These are phyloP conservation scores for Drosophila seguyi DNA, from an alignment of 1,140 invertebrate species.

Conservation along the genomic window DNA sequence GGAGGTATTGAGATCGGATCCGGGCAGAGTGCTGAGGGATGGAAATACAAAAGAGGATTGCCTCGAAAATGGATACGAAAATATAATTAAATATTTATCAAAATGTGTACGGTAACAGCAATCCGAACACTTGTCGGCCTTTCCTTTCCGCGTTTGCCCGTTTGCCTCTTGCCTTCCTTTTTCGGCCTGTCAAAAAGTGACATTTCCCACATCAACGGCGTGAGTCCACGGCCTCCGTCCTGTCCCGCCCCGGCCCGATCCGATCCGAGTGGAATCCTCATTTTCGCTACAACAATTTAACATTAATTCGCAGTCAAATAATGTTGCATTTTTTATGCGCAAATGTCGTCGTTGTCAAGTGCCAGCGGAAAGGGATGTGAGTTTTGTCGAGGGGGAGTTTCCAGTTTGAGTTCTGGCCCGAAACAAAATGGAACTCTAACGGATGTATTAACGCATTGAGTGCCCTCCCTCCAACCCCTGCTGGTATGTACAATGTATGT, in stretches of 20 bases:
- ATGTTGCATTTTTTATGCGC: slow-evolving; percentile 82
- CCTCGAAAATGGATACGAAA: slow-evolving; percentile 70
- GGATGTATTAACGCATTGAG: slow-evolving; percentile 81
- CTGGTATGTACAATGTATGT: slow-evolving; percentile 28
- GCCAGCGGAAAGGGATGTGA: slow-evolving; percentile 64
- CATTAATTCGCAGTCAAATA: slow-evolving; percentile 83
- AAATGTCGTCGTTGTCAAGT: slow-evolving; percentile 83
- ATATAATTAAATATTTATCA: slow-evolving; percentile 83
- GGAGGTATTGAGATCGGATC: slow-evolving; percentile 3
- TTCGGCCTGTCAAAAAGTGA: slow-evolving; percentile 71
- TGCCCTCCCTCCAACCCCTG: slow-evolving; percentile 49
- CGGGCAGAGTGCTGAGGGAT: slow-evolving; percentile 19
- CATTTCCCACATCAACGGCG: slow-evolving; percentile 79
- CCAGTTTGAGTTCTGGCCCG: slow-evolving; percentile 24
- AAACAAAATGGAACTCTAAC: slow-evolving; percentile 81
- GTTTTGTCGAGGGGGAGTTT: slow-evolving; percentile 10
- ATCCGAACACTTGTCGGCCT: slow-evolving; percentile 75
- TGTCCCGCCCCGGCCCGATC: slow-evolving; percentile 13
- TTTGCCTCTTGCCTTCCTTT: background rate
- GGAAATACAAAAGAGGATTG: background rate
- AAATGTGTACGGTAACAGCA: slow-evolving; percentile 74
- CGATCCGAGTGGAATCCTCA: slow-evolving; percentile 52
- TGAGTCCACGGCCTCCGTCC: slow-evolving; percentile 17
- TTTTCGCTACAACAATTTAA: slow-evolving; percentile 77
- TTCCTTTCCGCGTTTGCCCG: background rate